A percentile compares a stretch with the other conserved stretches of the same genome.
These are phyloP conservation scores for Hippocampus barbouri DNA, from an alignment of 2,113 vertebrate species.

Conservation along the genomic window DNA sequence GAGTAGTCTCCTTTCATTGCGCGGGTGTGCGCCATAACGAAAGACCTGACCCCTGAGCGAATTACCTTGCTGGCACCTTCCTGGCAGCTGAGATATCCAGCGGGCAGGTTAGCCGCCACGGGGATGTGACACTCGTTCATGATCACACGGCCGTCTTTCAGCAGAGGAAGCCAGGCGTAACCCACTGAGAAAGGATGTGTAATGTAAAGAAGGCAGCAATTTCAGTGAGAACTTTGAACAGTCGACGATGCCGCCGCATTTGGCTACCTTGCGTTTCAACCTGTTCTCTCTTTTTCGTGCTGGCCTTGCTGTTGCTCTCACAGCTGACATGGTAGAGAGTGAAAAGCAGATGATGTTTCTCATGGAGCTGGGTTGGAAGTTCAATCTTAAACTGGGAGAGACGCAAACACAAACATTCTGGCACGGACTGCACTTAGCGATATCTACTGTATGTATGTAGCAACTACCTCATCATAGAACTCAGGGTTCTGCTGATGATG, in stretches of 20 bases:
- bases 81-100: slow-evolving; percentile 87
- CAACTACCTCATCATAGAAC: slow-evolving; percentile 94
- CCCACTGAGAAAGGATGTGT: slow-evolving; percentile 77
- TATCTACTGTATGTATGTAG: background rate
- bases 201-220: background rate
- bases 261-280: slow-evolving; percentile 86
- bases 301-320: slow-evolving; percentile 93
- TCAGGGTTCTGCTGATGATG: slow-evolving; percentile 98
- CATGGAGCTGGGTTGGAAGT: slow-evolving; percentile 90
- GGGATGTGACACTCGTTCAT: slow-evolving; percentile 86
- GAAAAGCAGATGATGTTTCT: slow-evolving; percentile 93
- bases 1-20: background rate
- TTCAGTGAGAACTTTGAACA: background rate
- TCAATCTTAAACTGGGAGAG: slow-evolving; percentile 88
- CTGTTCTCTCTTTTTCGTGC: slow-evolving; percentile 92
- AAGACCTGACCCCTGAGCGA: background rate
- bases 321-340: slow-evolving; percentile 96
- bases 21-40: background rate
- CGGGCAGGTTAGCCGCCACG: slow-evolving; percentile 85
- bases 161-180: slow-evolving; percentile 91
- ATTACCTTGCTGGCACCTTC: slow-evolving; percentile 86
- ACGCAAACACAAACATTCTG: slow-evolving; percentile 14
- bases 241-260: background rate
- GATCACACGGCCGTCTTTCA: slow-evolving; percentile 90
- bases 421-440: background rate